These are phyloP conservation scores for Stercorarius parasiticus DNA, from an alignment of 2,113 vertebrate genomes.

Conservation along the genomic window DNA sequence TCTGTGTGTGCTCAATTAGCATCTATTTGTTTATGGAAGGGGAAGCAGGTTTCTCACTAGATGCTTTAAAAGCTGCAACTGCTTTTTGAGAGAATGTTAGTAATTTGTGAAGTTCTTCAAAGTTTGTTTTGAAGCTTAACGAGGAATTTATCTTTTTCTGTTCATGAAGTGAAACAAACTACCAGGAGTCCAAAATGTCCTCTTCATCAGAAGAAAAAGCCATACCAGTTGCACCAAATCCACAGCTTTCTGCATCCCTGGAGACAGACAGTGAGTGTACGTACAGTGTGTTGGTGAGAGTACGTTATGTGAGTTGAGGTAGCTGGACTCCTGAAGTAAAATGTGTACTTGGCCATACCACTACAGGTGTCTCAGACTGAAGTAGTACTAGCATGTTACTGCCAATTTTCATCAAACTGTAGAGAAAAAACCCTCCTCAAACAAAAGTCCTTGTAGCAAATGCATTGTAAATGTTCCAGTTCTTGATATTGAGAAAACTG, in stretches of 20 bases:
- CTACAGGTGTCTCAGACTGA: background rate
- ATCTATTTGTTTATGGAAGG: background rate
- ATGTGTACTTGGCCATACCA: background rate
- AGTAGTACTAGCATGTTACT: background rate
- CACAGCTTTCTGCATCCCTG: background rate
- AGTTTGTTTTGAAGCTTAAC: background rate
- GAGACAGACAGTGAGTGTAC: conserved; percentile 40
- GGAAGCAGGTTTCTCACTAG: background rate
- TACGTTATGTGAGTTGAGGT: background rate
- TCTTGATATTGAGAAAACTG: background rate
- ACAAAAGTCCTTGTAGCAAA: background rate
- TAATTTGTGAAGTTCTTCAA: background rate
- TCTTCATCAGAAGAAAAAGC: conserved; percentile 33
- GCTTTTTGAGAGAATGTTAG: background rate
- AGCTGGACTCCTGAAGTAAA: background rate
- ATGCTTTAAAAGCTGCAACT: background rate
- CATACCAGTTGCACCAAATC: background rate
- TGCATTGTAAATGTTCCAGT: background rate
- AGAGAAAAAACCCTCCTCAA: background rate
- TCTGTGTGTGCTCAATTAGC: background rate
- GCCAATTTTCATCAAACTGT: background rate
- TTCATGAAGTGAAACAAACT: conserved; percentile 47
- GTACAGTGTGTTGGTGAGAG: conserved; percentile 34
- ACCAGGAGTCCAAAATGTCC: background rate
- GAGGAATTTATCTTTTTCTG: background rate